phyloP scores from a whole-genome alignment of 2,888 invertebrate species.

The Lampropteryx suffumata region DNA sequence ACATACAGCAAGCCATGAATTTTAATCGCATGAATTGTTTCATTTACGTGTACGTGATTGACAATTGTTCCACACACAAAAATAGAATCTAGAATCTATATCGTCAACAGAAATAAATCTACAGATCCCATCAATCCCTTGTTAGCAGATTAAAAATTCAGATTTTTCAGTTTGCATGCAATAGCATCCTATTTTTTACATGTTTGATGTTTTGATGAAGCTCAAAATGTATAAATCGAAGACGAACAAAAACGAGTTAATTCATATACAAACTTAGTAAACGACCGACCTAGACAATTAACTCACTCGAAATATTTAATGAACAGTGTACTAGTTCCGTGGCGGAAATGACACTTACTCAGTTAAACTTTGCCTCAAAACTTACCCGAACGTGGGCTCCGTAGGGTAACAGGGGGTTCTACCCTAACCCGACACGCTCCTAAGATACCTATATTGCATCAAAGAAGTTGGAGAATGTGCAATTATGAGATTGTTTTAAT shows the following conservation, averaged over 20 bases:
- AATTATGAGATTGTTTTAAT: slow-evolving; percentile 83
- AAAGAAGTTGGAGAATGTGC: slow-evolving; percentile 80
- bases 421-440: slow-evolving; percentile 36
- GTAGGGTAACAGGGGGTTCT: slow-evolving; percentile 43
- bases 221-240: neutral
- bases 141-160: too few species aligned
- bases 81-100: too few species aligned
- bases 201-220: too few species aligned
- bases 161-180: too few species aligned
- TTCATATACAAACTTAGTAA: slow-evolving; percentile 63
- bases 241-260: slow-evolving; percentile 45
- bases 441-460: slow-evolving; percentile 72
- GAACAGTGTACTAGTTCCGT: slow-evolving; percentile 78
- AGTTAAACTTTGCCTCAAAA: slow-evolving; percentile 78
- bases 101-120: too few species aligned
- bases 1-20: too few species aligned
- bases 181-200: too few species aligned
- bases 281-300: slow-evolving; percentile 73
- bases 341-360: slow-evolving; percentile 81
- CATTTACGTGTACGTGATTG: neutral
- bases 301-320: slow-evolving; percentile 80
- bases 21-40: too few species aligned
- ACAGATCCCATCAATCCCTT: too few species aligned
- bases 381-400: slow-evolving; percentile 50
- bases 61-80: neutral